Percentiles rank a stretch among this genome's conserved stretches.
Conservation (phyloP, 2,888 invertebrate genomes). For the Osedax frankpressi region DNA sequence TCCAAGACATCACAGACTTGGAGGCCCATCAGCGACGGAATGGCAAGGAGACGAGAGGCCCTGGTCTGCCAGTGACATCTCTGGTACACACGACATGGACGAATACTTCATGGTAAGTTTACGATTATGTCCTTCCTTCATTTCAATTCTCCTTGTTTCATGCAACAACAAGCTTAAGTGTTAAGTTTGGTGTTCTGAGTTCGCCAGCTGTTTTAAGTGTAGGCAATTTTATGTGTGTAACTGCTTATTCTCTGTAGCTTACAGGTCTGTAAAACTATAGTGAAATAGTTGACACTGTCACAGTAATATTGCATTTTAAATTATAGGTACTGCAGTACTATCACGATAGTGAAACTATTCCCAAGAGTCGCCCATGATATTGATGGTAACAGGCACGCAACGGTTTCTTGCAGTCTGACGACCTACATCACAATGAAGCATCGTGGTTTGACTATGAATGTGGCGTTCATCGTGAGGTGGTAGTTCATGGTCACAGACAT, state of each 20-base stretch:
- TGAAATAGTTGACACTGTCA: neutral
- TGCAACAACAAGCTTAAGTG: neutral
- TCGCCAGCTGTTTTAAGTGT: neutral
- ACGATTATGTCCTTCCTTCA: neutral
- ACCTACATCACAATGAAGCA: neutral
- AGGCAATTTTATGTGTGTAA: neutral
- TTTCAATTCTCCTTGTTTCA: neutral
- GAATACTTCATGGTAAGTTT: constrained; percentile 5
- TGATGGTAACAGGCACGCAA: neutral
- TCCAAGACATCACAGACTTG: too few species aligned
- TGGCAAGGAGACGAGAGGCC: neutral
- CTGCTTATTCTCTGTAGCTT: neutral
- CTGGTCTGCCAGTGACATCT: neutral
- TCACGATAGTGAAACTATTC: neutral
- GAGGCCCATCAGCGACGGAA: too few species aligned
- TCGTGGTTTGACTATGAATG: constrained; percentile 1
- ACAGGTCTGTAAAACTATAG: neutral
- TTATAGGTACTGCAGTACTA: neutral
- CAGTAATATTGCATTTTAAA: neutral
- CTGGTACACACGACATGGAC: neutral
- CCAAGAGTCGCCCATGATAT: neutral
- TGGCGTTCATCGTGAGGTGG: neutral
- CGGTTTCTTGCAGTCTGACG: neutral
- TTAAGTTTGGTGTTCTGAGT: neutral
- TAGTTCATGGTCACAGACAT: neutral